These are phyloP conservation scores for Limnothrissa miodon DNA, from an alignment of 2,113 vertebrate species.

Conservation along the genomic window DNA sequence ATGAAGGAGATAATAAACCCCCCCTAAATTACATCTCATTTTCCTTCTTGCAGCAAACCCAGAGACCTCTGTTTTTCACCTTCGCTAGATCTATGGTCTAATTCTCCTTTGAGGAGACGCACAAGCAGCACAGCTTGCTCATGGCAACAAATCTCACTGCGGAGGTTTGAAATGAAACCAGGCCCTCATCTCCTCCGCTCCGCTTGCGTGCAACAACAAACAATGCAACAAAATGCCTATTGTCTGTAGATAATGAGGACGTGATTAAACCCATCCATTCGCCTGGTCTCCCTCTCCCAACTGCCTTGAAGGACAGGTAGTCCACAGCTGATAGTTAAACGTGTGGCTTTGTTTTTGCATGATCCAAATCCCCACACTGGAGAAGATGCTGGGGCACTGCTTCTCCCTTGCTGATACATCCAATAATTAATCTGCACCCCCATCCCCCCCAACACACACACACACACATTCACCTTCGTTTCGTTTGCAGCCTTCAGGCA, in stretches of 20 bases:
- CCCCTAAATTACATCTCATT: conserved; percentile 7
- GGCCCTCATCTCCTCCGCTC: not conserved
- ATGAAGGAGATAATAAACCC: not conserved
- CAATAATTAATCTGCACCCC: conserved; percentile 36
- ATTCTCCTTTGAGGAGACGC: not conserved
- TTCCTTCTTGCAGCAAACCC: conserved; percentile 3
- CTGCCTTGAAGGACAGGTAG: not conserved
- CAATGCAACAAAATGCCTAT: not conserved
- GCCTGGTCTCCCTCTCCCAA: not conserved
- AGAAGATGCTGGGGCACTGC: not conserved
- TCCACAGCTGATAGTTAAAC: not conserved
- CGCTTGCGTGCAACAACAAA: not conserved
- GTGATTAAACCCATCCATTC: conserved; percentile 1
- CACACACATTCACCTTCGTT: no score
- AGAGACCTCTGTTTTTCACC: not conserved
- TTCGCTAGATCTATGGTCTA: not conserved
- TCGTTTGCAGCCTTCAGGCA: conserved; percentile 23
- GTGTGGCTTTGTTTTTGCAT: not conserved
- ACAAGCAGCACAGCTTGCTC: not conserved
- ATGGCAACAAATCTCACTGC: not conserved
- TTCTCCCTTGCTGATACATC: conserved; percentile 26
- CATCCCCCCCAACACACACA: conserved; percentile 18
- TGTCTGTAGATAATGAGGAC: not conserved
- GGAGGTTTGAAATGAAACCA: not conserved
- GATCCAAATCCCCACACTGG: not conserved